Base-by-base conservation (phyloP, 53 echinoderm and acorn worm species). In the Pentamera pediparva region DNA sequence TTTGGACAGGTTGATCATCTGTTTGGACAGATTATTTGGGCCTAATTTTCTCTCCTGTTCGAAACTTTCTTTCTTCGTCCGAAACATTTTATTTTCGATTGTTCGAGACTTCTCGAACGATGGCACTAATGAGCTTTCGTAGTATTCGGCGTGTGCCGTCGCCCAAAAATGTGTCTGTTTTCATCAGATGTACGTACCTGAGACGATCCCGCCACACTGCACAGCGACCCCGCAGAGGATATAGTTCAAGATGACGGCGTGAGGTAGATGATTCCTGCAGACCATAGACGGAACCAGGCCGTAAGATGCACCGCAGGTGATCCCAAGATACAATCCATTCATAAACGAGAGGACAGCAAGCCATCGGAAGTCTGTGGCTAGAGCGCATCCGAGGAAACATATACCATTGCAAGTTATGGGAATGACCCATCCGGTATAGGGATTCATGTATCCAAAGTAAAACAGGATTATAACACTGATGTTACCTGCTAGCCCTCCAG, bases 261-360 rank as follows among this genome's bases (percentile, higher is more conserved):
- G 43, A 20, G 40, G 37, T 17, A 67, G 41, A 67, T 67, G 67
- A 2, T 3, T 4, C 24, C 17, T 13, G 30, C 67, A 67, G 4
- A 67, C 45, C 47, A 67, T 67, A 15, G 67, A 21, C 26, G 67
- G 67, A 28, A 67, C 41, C 29, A 67, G 41, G 12, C 67, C 29
- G 30, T 27, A 41, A 3, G 45, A 18, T 15, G 38, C 67, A 3
- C 27, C 18, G 26, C 40, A 21, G 22, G 24, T 25, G 30, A 67
- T 18, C 27, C 67, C 67, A 1, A 24, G 29, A 22, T 5, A 39
- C 8, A 29, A 1, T 7, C 67, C 67, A 43, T 45, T 41, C 15
- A 41, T 15, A 20, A 67, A 29, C 22, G 26, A 43, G 7, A 67
- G 30, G 1, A 17, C 12, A 41, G 38, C 24, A 12, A 67, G 30